Evolutionary conservation across 2,888 invertebrate genomes (phyloP).

Genomic region (Pherbina coryleti): DNA sequence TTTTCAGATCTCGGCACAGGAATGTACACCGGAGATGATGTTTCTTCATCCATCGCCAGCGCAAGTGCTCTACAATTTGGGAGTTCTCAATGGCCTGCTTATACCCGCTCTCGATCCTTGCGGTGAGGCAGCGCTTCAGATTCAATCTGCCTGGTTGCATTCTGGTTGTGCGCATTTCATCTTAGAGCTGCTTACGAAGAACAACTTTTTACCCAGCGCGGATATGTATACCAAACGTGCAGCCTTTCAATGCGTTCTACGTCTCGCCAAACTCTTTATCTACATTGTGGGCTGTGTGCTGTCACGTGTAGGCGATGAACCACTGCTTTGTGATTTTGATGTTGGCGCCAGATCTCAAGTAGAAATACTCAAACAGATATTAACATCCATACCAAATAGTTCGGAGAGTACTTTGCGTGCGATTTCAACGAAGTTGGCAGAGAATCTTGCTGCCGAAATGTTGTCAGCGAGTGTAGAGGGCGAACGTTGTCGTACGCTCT

Average conservation of each 20-base stretch:
- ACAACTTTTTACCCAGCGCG: conserved; percentile 84
- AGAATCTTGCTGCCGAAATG: conserved; percentile 81
- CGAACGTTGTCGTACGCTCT: conserved; percentile 71
- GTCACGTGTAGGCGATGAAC: conserved; percentile 74
- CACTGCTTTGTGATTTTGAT: conserved; percentile 71
- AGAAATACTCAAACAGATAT: conserved; percentile 82
- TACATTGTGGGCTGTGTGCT: conserved; percentile 88
- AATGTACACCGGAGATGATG: conserved; percentile 73
- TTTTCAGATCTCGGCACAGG: conserved; percentile 54
- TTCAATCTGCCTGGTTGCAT: conserved; percentile 75
- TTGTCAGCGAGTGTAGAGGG: conserved; percentile 70
- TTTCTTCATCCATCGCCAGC: conserved; percentile 81
- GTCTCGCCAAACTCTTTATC: conserved; percentile 88
- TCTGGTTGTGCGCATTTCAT: conserved; percentile 76
- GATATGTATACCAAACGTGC: conserved; percentile 82
- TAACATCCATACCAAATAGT: conserved; percentile 83
- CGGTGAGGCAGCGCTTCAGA: conserved; percentile 76
- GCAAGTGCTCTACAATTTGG: conserved; percentile 81
- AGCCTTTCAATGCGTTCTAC: conserved; percentile 88
- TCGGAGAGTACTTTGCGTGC: conserved; percentile 88
- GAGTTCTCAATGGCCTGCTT: conserved; percentile 88
- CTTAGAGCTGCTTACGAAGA: conserved; percentile 85
- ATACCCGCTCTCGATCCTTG: conserved; percentile 90
- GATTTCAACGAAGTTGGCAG: conserved; percentile 86
- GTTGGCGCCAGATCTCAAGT: conserved; percentile 71